These are phyloP conservation scores for Coleophora deauratella DNA, from an alignment of 2,888 invertebrate genomes.

Conservation along the genomic window DNA sequence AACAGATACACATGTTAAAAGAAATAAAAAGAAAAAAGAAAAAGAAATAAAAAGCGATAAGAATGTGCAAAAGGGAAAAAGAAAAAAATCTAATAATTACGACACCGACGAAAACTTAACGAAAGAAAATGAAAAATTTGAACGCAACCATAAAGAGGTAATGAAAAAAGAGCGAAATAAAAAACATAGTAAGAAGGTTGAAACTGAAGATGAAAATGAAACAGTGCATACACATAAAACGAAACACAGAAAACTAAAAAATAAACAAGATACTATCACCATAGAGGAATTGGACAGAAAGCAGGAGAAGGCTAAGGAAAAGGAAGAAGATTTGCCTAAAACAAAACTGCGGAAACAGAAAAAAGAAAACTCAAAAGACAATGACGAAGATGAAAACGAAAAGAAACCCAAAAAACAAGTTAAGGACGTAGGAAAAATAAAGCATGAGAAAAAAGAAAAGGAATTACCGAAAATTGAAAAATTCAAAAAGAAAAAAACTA, in stretches of 20 bases:
- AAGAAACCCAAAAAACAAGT: too few species aligned
- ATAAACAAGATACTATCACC: neutral
- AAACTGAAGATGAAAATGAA: neutral
- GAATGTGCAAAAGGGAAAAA: neutral
- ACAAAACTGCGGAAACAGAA: neutral
- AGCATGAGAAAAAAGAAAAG: too few species aligned
- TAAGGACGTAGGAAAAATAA: too few species aligned
- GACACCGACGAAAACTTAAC: neutral
- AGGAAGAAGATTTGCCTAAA: neutral
- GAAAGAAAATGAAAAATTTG: neutral
- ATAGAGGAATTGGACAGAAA: neutral
- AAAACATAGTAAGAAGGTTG: neutral
- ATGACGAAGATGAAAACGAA: too few species aligned
- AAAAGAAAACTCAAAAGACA: neutral
- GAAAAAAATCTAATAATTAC: neutral
- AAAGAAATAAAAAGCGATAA: neutral
- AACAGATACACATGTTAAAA: neutral
- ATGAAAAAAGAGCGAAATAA: neutral
- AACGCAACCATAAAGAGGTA: neutral
- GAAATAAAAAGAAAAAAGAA: neutral
- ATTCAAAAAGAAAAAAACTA: too few species aligned
- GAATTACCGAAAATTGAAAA: too few species aligned
- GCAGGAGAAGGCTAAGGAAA: neutral
- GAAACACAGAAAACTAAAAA: neutral
- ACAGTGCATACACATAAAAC: neutral